Percentiles rank a stretch among this genome's conserved stretches.
phyloP scores from a whole-genome alignment of 2,888 invertebrate genomes.

The Brenthis hecate region DNA sequence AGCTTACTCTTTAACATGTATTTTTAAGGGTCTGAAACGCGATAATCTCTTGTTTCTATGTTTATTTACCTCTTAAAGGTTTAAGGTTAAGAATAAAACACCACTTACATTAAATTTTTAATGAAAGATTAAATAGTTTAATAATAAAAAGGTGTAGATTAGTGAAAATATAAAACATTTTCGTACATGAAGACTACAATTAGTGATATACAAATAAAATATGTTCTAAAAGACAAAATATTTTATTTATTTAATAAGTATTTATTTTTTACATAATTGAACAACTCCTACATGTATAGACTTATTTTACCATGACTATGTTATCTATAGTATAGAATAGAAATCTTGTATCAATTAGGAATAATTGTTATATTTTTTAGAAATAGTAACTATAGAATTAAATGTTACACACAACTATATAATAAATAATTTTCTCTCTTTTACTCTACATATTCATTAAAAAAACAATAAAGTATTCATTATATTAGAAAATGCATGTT shows the following conservation, averaged over 20 bases:
- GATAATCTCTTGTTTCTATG: too few species aligned
- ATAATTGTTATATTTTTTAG: neutral
- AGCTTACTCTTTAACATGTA: too few species aligned
- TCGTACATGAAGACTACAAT: constrained; percentile 30
- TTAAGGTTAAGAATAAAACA: constrained; percentile 3
- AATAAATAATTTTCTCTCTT: constrained; percentile 9
- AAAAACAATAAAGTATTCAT: neutral
- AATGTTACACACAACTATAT: neutral
- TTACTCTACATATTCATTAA: constrained; percentile 1
- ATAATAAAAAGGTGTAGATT: constrained; percentile 61
- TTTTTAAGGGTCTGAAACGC: too few species aligned
- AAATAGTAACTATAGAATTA: constrained; percentile 5
- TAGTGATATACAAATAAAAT: constrained; percentile 31
- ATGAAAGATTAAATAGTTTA: constrained; percentile 46
- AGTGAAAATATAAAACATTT: constrained; percentile 56
- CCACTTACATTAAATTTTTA: constrained; percentile 36
- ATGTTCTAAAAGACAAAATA: constrained; percentile 29
- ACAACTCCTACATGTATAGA: constrained; percentile 21
- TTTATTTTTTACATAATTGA: constrained; percentile 21
- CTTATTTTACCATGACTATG: constrained; percentile 11
- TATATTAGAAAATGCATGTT: neutral
- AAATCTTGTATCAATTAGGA: constrained; percentile 5
- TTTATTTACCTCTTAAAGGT: neutral
- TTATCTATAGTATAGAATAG: neutral
- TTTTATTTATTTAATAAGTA: constrained; percentile 24